Base-by-base conservation (phyloP, 2,888 invertebrate species). In the Tetragnatha montana region DNA sequence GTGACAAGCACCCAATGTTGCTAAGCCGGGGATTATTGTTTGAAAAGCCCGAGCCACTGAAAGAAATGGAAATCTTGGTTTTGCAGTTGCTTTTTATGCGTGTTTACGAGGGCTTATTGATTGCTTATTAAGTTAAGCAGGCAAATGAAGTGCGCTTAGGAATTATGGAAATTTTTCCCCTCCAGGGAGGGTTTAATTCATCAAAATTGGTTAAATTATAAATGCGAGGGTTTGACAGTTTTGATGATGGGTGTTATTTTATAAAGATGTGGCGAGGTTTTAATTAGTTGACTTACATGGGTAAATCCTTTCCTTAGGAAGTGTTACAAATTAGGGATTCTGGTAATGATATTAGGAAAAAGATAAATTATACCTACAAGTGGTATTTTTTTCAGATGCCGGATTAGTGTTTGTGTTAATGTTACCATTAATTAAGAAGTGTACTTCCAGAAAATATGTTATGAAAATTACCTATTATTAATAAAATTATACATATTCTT, bases 11-110 rank as follows among this genome's bases (percentile, higher is more conserved):
- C 49, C 60, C 49, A 49, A 8, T 19, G 71, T 68, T 47, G 47
- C 21, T 70, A 71, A 81, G 50, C 81, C 21, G 8, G 22, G 71
- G 81, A 81, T 81, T 81, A 81, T 71, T 81, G 81, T 70, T 60
- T 51, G 70, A 81, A 71, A 81, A 81, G 81, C 69, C 81, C 60
- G 10, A 4, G 8, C 1, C 35, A 35, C 60, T 60, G 35, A 10
- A 60, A 60, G 60, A 60, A 60, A 60, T 10, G 60, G 60, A 60
- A 60, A 60, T 60, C 12, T 8, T 60, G 12, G 17, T 60, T 17
- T 60, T 60, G 12, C 10, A 35, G 12, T 60, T 8, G 17, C 12
- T 60, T 60, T 60, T 60, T 60, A 12, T 60, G 17, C 10, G 12
- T 60, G 60, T 60, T 60, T 60, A 10, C 60, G 7, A 60, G 17